Percentiles rank a stretch among this genome's conserved stretches.
Evolutionary conservation across 2,888 invertebrate genomes (phyloP).

Genomic region (Tolmerus cingulatus): DNA sequence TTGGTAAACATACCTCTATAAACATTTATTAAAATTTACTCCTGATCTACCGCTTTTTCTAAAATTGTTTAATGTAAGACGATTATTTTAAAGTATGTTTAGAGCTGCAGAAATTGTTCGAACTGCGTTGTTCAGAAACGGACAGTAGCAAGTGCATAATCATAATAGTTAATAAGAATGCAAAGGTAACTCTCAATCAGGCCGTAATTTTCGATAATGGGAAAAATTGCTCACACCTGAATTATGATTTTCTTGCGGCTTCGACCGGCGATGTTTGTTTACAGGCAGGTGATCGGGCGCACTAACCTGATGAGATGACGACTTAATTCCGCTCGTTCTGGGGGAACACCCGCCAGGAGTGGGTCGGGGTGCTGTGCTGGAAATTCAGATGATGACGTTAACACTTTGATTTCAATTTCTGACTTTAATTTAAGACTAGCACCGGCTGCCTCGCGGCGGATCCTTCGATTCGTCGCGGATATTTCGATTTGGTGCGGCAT

Average conservation of each 20-base stretch:
- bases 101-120: not conserved
- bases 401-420: slow-evolving; percentile 47
- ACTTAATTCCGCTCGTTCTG: slow-evolving; percentile 21
- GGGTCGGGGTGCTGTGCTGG: slow-evolving; percentile 23
- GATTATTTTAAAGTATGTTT: not conserved
- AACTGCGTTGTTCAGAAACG: not conserved
- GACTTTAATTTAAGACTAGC: slow-evolving; percentile 44
- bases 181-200: slow-evolving; percentile 3
- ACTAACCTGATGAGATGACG: slow-evolving; percentile 34
- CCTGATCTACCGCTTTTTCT: too few species aligned
- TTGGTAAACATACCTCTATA: too few species aligned
- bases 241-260: not conserved
- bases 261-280: not conserved
- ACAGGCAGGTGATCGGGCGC: not conserved
- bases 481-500: slow-evolving; percentile 42
- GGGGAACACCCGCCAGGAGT: slow-evolving; percentile 38
- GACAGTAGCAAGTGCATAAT: not conserved
- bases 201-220: slow-evolving; percentile 21
- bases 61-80: too few species aligned
- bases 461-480: slow-evolving; percentile 47
- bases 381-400: slow-evolving; percentile 46
- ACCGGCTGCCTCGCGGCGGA: slow-evolving; percentile 27
- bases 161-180: not conserved
- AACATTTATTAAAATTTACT: too few species aligned
- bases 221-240: not conserved